phyloP scores from a whole-genome alignment of 2,888 invertebrate species.

The Hymenopus coronatus region DNA sequence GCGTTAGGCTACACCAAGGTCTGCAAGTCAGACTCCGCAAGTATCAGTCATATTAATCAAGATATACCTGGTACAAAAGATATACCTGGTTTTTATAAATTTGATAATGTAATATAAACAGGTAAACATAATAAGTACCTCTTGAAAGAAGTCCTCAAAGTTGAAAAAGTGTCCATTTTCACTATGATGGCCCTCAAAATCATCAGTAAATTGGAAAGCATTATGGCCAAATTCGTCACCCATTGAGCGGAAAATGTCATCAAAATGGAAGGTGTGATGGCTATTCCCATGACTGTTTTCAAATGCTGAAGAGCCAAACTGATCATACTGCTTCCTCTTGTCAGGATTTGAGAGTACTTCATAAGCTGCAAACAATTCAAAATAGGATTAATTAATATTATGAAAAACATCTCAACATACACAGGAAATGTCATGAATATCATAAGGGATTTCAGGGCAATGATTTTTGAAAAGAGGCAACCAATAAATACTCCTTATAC shows the following conservation, averaged over 20 bases:
- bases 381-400: too few relatives aligned
- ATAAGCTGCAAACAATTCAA: constrained; percentile 32
- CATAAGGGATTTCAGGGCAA: too few relatives aligned
- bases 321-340: constrained; percentile 35
- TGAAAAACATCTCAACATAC: too few relatives aligned
- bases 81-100: too few relatives aligned
- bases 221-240: constrained; percentile 30
- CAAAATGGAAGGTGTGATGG: constrained; percentile 36
- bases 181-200: constrained; percentile 3
- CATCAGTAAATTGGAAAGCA: constrained; percentile 28
- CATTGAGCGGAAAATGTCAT: constrained; percentile 36
- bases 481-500: too few relatives aligned
- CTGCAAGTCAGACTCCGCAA: too few relatives aligned
- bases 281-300: constrained; percentile 10
- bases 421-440: too few relatives aligned
- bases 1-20: too few relatives aligned
- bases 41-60: too few relatives aligned
- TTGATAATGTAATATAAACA: too few relatives aligned
- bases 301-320: constrained; percentile 32
- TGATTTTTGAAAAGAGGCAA: too few relatives aligned
- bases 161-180: constrained; percentile 27
- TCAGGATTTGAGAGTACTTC: constrained; percentile 34
- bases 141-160: constrained; percentile 35
- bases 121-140: constrained; percentile 12
- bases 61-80: too few relatives aligned